Evolutionary conservation across 2,888 invertebrate genomes (phyloP).

Genomic region (Eupeodes latifasciatus): DNA sequence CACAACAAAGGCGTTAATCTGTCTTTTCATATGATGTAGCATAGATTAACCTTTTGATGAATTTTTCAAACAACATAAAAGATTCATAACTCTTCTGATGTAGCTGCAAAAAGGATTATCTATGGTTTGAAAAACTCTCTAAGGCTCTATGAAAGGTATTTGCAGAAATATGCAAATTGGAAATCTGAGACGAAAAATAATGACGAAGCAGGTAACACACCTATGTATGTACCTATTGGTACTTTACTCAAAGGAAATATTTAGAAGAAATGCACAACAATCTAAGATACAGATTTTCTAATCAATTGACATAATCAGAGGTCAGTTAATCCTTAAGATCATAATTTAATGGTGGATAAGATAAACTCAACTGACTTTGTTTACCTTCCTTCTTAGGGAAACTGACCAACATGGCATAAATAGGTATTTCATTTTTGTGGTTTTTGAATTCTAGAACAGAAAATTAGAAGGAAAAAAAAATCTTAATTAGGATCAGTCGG

Average conservation of each 20-base stretch:
- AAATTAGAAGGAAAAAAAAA: constrained; percentile 30
- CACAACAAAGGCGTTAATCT: constrained; percentile 74
- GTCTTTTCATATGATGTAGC: constrained; percentile 37
- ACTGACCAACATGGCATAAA: not conserved
- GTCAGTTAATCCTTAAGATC: constrained; percentile 62
- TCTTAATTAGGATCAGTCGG: constrained; percentile 52
- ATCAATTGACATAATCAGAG: constrained; percentile 73
- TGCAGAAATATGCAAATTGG: constrained; percentile 53
- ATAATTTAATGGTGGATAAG: constrained; percentile 73
- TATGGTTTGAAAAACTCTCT: constrained; percentile 35
- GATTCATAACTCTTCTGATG: constrained; percentile 56
- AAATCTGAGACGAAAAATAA: constrained; percentile 16
- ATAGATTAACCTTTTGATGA: not conserved
- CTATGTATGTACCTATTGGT: too few relatives aligned
- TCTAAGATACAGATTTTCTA: constrained; percentile 35
- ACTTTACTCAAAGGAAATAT: not conserved
- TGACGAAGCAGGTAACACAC: constrained; percentile 26
- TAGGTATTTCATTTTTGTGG: constrained; percentile 40
- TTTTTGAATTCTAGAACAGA: not conserved
- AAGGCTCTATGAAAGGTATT: not conserved
- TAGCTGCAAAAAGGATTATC: constrained; percentile 63
- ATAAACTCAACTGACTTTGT: constrained; percentile 9
- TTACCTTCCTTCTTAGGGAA: not conserved
- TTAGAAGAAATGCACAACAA: constrained; percentile 49
- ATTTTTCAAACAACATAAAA: not conserved